A percentile compares a stretch with the other conserved stretches of the same genome.
Evolutionary conservation across 1,140 invertebrate species (phyloP).

Genomic region (Drosophila pectinifera): DNA sequence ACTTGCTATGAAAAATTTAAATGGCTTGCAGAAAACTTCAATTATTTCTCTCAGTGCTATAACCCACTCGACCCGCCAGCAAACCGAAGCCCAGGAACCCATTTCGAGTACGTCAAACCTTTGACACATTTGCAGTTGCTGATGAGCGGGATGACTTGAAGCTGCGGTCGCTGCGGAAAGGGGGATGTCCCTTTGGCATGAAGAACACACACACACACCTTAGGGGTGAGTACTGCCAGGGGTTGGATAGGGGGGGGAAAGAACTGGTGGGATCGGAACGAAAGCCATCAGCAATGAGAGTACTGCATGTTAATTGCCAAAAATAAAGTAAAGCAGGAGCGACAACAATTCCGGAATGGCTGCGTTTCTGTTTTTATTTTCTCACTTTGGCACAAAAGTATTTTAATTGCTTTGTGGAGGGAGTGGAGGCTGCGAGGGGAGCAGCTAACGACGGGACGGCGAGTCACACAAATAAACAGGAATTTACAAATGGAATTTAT

Average conservation of each 20-base stretch:
- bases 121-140: slow-evolving; percentile 43
- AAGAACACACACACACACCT: slow-evolving; percentile 15
- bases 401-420: slow-evolving; percentile 9
- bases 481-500: slow-evolving; percentile 34
- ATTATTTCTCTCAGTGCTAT: neutral
- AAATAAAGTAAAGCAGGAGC: slow-evolving; percentile 47
- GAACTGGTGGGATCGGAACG: neutral
- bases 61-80: slow-evolving; percentile 14
- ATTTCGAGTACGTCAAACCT: slow-evolving; percentile 42
- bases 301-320: slow-evolving; percentile 51
- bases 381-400: slow-evolving; percentile 25
- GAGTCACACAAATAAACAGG: slow-evolving; percentile 37
- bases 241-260: neutral
- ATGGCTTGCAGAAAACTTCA: no score
- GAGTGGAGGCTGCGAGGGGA: neutral
- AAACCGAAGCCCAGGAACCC: slow-evolving; percentile 24
- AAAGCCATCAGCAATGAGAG: slow-evolving; percentile 36
- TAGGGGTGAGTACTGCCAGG: neutral
- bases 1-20: neutral
- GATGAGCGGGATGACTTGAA: slow-evolving; percentile 29
- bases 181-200: slow-evolving; percentile 7
- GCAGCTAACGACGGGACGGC: slow-evolving; percentile 3
- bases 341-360: slow-evolving; percentile 39
- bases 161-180: slow-evolving; percentile 24
- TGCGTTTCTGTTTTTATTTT: slow-evolving; percentile 28